Evolutionary conservation across 1,140 invertebrate genomes (phyloP).

Genomic region (Papilio glaucus): DNA sequence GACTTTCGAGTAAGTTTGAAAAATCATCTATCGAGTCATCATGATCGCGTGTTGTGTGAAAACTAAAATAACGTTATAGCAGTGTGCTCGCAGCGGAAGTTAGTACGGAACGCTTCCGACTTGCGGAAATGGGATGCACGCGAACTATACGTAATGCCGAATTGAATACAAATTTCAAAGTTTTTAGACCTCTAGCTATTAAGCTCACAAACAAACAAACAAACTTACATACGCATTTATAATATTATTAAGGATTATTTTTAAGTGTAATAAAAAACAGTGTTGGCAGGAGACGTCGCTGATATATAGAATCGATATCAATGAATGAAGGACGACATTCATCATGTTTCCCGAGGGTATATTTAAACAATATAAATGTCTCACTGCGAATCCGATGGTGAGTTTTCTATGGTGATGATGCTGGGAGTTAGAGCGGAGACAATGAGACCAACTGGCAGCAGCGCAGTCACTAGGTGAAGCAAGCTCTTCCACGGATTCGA

Average conservation of each 20-base stretch:
- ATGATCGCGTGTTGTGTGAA: too few relatives aligned
- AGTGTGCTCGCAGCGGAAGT: neutral
- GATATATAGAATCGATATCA: too few relatives aligned
- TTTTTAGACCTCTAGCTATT: too few relatives aligned
- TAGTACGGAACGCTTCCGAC: neutral
- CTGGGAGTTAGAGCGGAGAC: conserved; percentile 84
- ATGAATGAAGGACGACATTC: too few relatives aligned
- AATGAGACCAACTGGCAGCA: conserved; percentile 84
- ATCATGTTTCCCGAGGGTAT: too few relatives aligned
- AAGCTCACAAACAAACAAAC: too few relatives aligned
- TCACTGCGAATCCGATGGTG: conserved; percentile 52
- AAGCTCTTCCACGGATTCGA: conserved; percentile 68
- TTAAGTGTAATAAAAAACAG: too few relatives aligned
- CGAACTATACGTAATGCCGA: neutral
- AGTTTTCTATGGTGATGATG: conserved; percentile 78
- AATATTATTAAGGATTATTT: too few relatives aligned
- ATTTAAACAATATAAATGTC: conserved; percentile 17
- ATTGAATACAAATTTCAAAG: neutral
- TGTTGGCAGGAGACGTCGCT: too few relatives aligned
- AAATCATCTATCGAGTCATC: too few relatives aligned
- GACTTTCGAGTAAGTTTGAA: too few relatives aligned
- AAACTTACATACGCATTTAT: too few relatives aligned
- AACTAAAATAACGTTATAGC: neutral
- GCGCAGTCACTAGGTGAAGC: conserved; percentile 80
- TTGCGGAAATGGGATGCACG: neutral